Evolutionary conservation across 1,140 invertebrate species (phyloP).

Genomic region (Drosophila malerkotliana): DNA sequence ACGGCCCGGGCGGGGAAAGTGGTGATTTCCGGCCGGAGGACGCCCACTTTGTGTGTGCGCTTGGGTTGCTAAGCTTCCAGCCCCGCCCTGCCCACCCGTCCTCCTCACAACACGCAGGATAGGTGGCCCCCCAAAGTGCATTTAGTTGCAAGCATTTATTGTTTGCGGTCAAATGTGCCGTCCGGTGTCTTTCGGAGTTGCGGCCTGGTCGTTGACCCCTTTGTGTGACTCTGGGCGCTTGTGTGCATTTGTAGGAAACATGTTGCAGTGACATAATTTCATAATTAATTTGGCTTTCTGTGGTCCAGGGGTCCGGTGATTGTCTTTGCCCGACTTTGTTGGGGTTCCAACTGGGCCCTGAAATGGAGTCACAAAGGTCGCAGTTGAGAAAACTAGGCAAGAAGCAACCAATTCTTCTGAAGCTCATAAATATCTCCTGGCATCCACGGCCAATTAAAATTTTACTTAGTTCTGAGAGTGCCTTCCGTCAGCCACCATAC

Average conservation of each 20-base stretch:
- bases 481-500: background rate
- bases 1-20: background rate
- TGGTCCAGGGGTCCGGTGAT: slow-evolving; percentile 25
- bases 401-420: slow-evolving; percentile 18
- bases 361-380: slow-evolving; percentile 4
- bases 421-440: slow-evolving; percentile 20
- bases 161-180: slow-evolving; percentile 75
- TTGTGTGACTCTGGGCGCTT: slow-evolving; percentile 52
- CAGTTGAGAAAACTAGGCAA: background rate
- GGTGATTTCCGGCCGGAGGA: slow-evolving; percentile 17
- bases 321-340: slow-evolving; percentile 37
- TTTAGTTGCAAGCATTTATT: slow-evolving; percentile 82
- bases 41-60: slow-evolving; percentile 72
- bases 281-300: slow-evolving; percentile 80
- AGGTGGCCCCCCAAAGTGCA: slow-evolving; percentile 69
- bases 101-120: slow-evolving; percentile 9
- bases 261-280: slow-evolving; percentile 80
- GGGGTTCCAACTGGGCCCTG: slow-evolving; percentile 27
- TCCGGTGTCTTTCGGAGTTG: slow-evolving; percentile 60
- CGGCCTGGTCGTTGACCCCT: slow-evolving; percentile 44
- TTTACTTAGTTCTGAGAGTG: background rate
- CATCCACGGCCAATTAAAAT: slow-evolving; percentile 42
- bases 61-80: slow-evolving; percentile 75
- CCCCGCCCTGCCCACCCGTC: slow-evolving; percentile 15
- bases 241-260: slow-evolving; percentile 49